Base-by-base conservation (phyloP, 2,797 vertebrate species). In the Synanceia verrucosa region DNA sequence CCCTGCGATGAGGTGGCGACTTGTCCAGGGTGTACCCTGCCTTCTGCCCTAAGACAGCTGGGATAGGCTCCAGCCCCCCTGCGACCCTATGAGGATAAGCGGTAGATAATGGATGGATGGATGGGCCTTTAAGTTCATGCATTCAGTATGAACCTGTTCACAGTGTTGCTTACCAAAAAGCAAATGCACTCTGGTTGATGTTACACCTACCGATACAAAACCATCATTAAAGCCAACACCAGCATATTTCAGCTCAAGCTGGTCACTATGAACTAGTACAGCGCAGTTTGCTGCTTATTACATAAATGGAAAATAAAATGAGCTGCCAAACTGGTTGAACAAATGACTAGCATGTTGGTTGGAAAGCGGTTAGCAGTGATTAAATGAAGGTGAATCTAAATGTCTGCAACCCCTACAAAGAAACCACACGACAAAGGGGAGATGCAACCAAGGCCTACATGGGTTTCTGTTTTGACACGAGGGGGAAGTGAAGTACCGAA, bases 371-470 rank as follows among this genome's bases (percentile, higher is more conserved):
- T 75, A 47, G 10, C 13, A 31, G 18, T 4, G 63, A 83, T 66
- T 21, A 41, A 78, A 44, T 34, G 4, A n/a, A 1, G 0, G 3
- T 23, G 26, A 67, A 76, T 74, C 14, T 39, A 72, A 67, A 65
- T 46, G 19, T 60, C 16, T 5, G 7, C 7, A 33, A 80, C 76
- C 87, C 75, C 64, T 67, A 56, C 73, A 81, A 50, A 78, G 76
- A 82, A 88, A 87, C 81, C 80, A 78, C 82, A 91, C 33, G 29
- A 70, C 13, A 83, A 37, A 72, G 34, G 47, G 13, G 9, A 55
- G 9, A 8, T 1, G 36, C 47, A 26, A 0, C 1, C 57, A 2
- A 44, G 55, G 8, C 65, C 59, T 58, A 76, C 36, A 48, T 69
- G 41, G 61, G 50, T 73, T 88, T 86, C 60, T 58, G 74, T 62